phyloP scores from a whole-genome alignment of 1,140 invertebrate genomes.

The Panagrolaimus sp. region DNA sequence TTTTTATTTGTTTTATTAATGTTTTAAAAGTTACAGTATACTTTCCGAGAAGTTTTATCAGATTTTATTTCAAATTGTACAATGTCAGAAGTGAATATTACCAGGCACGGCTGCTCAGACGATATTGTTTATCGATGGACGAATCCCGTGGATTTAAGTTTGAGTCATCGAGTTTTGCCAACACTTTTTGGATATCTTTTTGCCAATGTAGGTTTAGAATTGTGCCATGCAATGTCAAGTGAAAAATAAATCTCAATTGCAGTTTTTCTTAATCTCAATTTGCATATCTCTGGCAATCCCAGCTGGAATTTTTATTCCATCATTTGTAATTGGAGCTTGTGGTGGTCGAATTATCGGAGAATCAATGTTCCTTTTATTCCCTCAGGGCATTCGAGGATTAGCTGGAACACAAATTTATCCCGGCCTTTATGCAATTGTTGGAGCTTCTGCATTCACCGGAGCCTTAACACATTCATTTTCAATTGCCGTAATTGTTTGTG shows the following conservation, averaged over 20 bases:
- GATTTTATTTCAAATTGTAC: conserved; percentile 57
- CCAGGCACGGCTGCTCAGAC: conserved; percentile 36
- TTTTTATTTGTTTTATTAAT: neutral
- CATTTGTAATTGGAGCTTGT: conserved; percentile 87
- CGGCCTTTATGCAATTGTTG: conserved; percentile 67
- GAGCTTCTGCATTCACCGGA: conserved; percentile 58
- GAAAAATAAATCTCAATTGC: conserved; percentile 43
- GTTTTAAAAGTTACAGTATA: conserved; percentile 32
- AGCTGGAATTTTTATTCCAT: conserved; percentile 89
- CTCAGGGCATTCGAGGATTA: conserved; percentile 75
- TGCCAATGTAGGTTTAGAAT: conserved; percentile 46
- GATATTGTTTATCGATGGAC: conserved; percentile 50
- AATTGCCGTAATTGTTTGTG: conserved; percentile 93
- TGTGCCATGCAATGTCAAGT: neutral
- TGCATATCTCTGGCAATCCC: conserved; percentile 90
- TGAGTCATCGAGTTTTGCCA: conserved; percentile 21
- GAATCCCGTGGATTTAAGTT: conserved; percentile 20
- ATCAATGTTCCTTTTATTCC: conserved; percentile 84
- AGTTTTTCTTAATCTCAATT: conserved; percentile 88
- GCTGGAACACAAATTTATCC: conserved; percentile 71
- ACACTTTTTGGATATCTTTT: conserved; percentile 48
- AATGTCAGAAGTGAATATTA: conserved; percentile 39
- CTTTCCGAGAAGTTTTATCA: conserved; percentile 54
- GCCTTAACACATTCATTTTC: conserved; percentile 89
- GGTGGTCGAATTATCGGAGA: conserved; percentile 81